These are phyloP conservation scores for Montipora foliosa DNA, from an alignment of 64 coral and sea anemone species.

Conservation along the genomic window DNA sequence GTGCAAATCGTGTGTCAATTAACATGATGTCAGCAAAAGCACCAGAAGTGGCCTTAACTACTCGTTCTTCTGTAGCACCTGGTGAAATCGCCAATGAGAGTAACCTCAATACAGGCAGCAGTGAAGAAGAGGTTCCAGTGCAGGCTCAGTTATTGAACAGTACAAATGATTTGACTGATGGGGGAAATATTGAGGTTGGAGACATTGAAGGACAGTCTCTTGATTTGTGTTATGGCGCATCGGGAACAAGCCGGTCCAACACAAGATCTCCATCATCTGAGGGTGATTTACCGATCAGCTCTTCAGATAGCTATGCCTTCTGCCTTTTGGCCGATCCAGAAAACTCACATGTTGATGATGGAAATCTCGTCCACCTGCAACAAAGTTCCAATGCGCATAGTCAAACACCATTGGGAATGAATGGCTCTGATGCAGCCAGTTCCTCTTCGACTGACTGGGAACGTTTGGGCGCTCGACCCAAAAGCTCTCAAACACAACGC, in stretches of 20 bases:
- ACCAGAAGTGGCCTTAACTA: neutral
- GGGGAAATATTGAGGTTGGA: neutral
- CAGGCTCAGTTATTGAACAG: neutral
- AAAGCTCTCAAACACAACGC: neutral
- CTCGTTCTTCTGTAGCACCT: neutral
- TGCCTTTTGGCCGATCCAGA: no score
- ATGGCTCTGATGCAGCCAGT: neutral
- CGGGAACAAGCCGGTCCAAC: neutral
- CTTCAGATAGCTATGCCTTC: no score
- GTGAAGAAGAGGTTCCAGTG: neutral
- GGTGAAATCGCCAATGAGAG: neutral
- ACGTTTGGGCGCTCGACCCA: constrained; percentile 12
- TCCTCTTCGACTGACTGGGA: neutral
- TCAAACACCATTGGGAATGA: neutral
- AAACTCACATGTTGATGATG: no score
- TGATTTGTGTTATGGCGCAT: neutral
- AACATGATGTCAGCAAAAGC: neutral
- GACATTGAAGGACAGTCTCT: neutral
- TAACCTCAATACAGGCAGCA: neutral
- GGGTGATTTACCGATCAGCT: neutral
- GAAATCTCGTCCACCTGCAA: neutral
- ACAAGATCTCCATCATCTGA: neutral
- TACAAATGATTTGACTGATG: neutral
- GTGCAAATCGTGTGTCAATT: neutral
- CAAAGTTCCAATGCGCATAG: neutral